These are phyloP conservation scores for Muntiacus reevesi DNA, from an alignment of 2,113 vertebrate species.

Conservation along the genomic window DNA sequence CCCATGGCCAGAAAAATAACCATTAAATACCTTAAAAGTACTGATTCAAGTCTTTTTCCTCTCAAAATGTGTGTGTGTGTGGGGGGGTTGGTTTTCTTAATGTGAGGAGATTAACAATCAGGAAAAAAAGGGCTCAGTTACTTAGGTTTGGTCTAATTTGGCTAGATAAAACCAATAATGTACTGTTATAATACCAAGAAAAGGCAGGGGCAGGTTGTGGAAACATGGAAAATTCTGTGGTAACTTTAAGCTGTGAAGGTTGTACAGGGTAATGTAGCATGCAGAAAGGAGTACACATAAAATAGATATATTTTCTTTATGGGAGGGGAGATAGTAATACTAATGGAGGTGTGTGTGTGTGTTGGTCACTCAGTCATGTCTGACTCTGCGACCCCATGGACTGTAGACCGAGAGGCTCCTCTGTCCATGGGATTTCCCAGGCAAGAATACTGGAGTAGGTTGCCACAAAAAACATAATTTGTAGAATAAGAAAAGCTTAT, in stretches of 20 bases:
- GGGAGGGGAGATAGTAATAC: neutral
- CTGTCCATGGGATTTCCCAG: neutral
- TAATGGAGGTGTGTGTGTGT: neutral
- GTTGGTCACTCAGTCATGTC: neutral
- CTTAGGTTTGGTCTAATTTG: neutral
- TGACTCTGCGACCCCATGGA: rapidly evolving
- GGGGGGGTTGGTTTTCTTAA: neutral
- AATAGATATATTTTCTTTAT: neutral
- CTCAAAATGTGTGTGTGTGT: neutral
- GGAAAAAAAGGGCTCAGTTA: neutral
- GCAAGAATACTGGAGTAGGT: neutral
- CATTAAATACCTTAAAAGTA: neutral
- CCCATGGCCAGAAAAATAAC: neutral
- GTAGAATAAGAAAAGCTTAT: neutral
- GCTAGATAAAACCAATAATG: neutral
- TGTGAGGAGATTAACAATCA: neutral
- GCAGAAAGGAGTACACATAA: neutral
- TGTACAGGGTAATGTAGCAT: neutral
- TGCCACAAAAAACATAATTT: neutral
- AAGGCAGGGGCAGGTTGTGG: neutral
- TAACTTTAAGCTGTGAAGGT: neutral
- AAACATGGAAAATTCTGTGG: neutral
- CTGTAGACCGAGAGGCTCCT: neutral
- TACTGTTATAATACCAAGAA: neutral
- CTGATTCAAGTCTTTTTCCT: neutral